phyloP scores from a whole-genome alignment of 1,140 invertebrate species.

The Pygmarrhopalites habei region DNA sequence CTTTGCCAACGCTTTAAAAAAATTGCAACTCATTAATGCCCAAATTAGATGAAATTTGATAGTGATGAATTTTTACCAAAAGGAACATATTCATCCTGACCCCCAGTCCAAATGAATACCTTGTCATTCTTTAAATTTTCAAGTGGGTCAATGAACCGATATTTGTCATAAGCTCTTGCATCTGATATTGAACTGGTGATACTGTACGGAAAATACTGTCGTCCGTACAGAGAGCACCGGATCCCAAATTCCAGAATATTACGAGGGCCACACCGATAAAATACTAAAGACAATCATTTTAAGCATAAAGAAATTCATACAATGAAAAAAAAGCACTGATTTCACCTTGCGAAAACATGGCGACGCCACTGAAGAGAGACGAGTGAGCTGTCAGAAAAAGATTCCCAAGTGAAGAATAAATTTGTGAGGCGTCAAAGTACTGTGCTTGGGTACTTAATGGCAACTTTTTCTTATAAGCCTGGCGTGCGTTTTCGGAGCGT shows the following conservation, averaged over 20 bases:
- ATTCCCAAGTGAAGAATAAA: too few species aligned
- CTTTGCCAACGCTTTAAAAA: slow-evolving; percentile 12
- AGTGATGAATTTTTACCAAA: slow-evolving; percentile 6
- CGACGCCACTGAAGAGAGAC: slow-evolving; percentile 19
- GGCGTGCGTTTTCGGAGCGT: too few species aligned
- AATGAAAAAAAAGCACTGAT: not conserved
- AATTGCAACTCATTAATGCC: not conserved
- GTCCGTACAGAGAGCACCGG: slow-evolving; percentile 18
- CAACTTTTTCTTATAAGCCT: too few species aligned
- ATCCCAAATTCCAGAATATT: slow-evolving; percentile 22
- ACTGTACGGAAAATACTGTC: slow-evolving; percentile 25
- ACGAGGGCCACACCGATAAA: slow-evolving; percentile 29
- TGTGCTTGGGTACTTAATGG: too few species aligned
- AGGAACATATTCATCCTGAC: slow-evolving; percentile 31
- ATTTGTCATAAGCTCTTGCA: slow-evolving; percentile 12
- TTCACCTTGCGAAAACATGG: slow-evolving; percentile 35
- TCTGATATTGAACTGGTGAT: slow-evolving; percentile 21
- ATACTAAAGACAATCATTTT: slow-evolving; percentile 17
- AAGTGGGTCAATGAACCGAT: slow-evolving; percentile 26
- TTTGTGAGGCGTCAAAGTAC: too few species aligned
- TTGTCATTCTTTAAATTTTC: slow-evolving; percentile 18
- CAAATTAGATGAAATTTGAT: not conserved
- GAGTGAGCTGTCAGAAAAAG: too few species aligned
- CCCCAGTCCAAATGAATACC: slow-evolving; percentile 33
- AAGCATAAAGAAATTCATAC: not conserved